phyloP scores from a whole-genome alignment of 2,797 vertebrate species.

The Decapterus maruadsi region DNA sequence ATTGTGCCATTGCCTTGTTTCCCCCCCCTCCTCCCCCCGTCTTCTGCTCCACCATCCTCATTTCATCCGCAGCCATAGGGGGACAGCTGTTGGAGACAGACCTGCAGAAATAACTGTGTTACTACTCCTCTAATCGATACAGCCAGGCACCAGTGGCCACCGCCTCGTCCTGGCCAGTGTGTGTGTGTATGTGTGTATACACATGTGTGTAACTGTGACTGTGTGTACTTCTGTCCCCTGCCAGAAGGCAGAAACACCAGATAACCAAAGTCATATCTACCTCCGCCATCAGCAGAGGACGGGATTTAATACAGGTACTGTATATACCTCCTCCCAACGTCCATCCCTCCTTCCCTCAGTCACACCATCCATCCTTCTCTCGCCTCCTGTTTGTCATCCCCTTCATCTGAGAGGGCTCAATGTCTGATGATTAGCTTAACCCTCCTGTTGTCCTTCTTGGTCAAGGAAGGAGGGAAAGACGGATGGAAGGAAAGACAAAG shows the following conservation, averaged over 20 bases:
- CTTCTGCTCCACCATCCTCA: slow-evolving; percentile 12
- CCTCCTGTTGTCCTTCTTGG: no score
- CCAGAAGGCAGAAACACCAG: slow-evolving; percentile 67
- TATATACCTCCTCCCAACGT: slow-evolving; percentile 35
- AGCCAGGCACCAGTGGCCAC: slow-evolving; percentile 79
- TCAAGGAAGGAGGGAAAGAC: no score
- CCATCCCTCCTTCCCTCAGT: slow-evolving; percentile 39
- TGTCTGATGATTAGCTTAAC: slow-evolving; percentile 16
- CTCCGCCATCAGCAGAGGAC: slow-evolving; percentile 64
- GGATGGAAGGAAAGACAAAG: no score
- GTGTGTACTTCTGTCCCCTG: slow-evolving; percentile 44
- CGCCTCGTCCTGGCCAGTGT: slow-evolving; percentile 57
- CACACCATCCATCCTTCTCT: slow-evolving; percentile 19
- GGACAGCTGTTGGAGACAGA: slow-evolving; percentile 78
- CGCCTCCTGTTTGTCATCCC: slow-evolving; percentile 40
- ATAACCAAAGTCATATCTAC: slow-evolving; percentile 73
- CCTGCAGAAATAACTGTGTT: slow-evolving; percentile 83
- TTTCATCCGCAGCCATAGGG: slow-evolving; percentile 53
- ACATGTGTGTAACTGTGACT: slow-evolving; percentile 24
- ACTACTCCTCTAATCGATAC: slow-evolving; percentile 82
- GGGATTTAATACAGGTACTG: slow-evolving; percentile 71
- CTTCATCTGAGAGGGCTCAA: slow-evolving; percentile 37
- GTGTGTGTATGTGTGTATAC: slow-evolving; percentile 8
- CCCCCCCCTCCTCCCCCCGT: neutral
- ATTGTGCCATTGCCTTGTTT: slow-evolving; percentile 20